These are phyloP conservation scores for Ariopsis seemanni DNA, from an alignment of 2,113 vertebrate species.

Conservation along the genomic window DNA sequence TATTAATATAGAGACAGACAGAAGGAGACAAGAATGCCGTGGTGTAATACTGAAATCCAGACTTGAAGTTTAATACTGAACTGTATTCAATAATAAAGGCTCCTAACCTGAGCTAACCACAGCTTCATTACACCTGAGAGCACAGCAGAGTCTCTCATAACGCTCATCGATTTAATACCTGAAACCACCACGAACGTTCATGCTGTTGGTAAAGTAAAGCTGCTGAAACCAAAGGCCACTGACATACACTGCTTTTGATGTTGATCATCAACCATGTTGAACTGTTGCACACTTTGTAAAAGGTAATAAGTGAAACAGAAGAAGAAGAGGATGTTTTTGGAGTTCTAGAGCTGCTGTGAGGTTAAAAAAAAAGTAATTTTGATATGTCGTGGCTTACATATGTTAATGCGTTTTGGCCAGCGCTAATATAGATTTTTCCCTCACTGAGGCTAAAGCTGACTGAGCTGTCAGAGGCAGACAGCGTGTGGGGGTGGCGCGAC, in stretches of 20 bases:
- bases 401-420: constrained; percentile 43
- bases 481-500: constrained; percentile 30
- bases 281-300: background rate
- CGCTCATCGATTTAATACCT: constrained; percentile 21
- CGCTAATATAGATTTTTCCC: constrained; percentile 42
- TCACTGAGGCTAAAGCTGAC: constrained; percentile 47
- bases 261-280: background rate
- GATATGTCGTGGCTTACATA: constrained; percentile 29
- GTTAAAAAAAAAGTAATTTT: constrained; percentile 18
- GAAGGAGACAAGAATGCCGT: constrained; percentile 12
- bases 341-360: background rate
- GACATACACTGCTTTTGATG: background rate
- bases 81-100: constrained; percentile 24
- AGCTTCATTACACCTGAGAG: constrained; percentile 27
- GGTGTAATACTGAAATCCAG: constrained; percentile 15
- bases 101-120: constrained; percentile 14
- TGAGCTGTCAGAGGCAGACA: constrained; percentile 40
- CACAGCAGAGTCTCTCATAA: constrained; percentile 17
- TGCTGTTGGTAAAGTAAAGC: background rate
- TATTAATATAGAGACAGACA: background rate
- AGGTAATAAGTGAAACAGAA: background rate
- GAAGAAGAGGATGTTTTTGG: background rate
- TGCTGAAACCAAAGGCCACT: background rate
- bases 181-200: constrained; percentile 3
- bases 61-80: constrained; percentile 25